A percentile compares a stretch with the other conserved stretches of the same genome.
Evolutionary conservation across 2,888 invertebrate species (phyloP).

Genomic region (Chrysopilus asiliformis): DNA sequence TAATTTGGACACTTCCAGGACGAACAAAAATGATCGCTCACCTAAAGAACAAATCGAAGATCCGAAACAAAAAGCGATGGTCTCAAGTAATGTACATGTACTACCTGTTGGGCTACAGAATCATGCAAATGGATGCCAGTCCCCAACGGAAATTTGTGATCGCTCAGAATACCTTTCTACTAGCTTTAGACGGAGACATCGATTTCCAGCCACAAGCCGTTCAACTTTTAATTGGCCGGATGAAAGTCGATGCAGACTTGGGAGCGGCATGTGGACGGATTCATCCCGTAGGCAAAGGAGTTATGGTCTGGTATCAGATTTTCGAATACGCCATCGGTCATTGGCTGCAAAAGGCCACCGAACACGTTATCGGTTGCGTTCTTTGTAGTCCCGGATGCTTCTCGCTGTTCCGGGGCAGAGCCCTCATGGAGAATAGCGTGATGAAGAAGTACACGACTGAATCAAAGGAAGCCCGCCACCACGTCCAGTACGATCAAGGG

Average conservation of each 20-base stretch:
- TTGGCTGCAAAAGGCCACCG: constrained; percentile 87
- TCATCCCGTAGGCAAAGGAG: constrained; percentile 71
- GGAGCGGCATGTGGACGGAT: constrained; percentile 85
- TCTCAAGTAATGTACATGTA: constrained; percentile 95
- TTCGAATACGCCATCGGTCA: constrained; percentile 88
- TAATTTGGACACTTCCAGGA: constrained; percentile 74
- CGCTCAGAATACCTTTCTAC: constrained; percentile 68
- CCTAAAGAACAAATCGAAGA: constrained; percentile 77
- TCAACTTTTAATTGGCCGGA: constrained; percentile 63
- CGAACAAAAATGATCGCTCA: constrained; percentile 74
- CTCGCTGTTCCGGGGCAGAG: constrained; percentile 75
- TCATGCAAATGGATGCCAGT: constrained; percentile 48
- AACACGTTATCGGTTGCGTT: constrained; percentile 80
- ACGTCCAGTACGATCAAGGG: constrained; percentile 89
- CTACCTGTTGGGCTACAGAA: constrained; percentile 67
- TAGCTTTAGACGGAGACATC: constrained; percentile 80
- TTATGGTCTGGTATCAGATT: constrained; percentile 76
- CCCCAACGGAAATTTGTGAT: constrained; percentile 44
- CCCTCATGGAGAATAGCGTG: constrained; percentile 81
- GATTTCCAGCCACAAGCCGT: constrained; percentile 75
- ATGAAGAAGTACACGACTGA: constrained; percentile 77
- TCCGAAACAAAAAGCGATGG: constrained; percentile 84
- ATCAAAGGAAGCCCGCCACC: constrained; percentile 65
- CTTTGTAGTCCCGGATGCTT: constrained; percentile 88
- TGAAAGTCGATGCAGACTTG: constrained; percentile 68